phyloP scores from a whole-genome alignment of 1,140 invertebrate species.

The Diorhabda elongata region DNA sequence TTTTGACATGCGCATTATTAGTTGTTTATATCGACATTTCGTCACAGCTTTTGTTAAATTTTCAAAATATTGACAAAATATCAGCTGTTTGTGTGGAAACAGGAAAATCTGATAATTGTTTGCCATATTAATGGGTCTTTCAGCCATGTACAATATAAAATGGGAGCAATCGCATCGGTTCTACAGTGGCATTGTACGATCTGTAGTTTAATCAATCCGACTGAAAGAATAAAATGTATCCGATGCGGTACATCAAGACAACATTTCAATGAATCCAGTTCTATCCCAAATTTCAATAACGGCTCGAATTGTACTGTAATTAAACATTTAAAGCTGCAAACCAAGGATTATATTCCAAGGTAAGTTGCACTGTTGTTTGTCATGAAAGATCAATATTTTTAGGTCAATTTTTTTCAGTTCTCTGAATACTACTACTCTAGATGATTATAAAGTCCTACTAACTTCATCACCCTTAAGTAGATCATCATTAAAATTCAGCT shows the following conservation, averaged over 20 bases:
- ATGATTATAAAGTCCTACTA: conserved; percentile 28
- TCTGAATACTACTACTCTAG: conserved; percentile 25
- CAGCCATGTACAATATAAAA: conserved; percentile 49
- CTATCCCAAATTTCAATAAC: conserved; percentile 13
- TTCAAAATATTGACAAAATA: conserved; percentile 28
- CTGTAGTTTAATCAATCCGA: conserved; percentile 82
- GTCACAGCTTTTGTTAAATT: conserved; percentile 8
- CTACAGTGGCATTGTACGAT: conserved; percentile 83
- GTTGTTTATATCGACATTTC: neutral
- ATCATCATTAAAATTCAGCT: neutral
- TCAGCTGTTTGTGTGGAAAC: conserved; percentile 29
- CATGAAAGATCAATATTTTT: conserved; percentile 33
- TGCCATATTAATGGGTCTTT: conserved; percentile 30
- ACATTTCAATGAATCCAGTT: conserved; percentile 25
- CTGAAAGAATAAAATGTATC: conserved; percentile 71
- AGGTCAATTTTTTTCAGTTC: conserved; percentile 31
- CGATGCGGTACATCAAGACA: conserved; percentile 61
- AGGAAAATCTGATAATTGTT: conserved; percentile 25
- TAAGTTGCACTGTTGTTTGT: conserved; percentile 12
- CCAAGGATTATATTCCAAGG: conserved; percentile 6
- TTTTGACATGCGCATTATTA: neutral
- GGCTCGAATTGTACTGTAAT: conserved; percentile 39
- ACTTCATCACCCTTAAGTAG: conserved; percentile 22
- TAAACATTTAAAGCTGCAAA: conserved; percentile 26
- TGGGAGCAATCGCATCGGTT: conserved; percentile 86